Evolutionary conservation across 2,888 invertebrate species (phyloP).

Genomic region (Synanthedon vespiformis): DNA sequence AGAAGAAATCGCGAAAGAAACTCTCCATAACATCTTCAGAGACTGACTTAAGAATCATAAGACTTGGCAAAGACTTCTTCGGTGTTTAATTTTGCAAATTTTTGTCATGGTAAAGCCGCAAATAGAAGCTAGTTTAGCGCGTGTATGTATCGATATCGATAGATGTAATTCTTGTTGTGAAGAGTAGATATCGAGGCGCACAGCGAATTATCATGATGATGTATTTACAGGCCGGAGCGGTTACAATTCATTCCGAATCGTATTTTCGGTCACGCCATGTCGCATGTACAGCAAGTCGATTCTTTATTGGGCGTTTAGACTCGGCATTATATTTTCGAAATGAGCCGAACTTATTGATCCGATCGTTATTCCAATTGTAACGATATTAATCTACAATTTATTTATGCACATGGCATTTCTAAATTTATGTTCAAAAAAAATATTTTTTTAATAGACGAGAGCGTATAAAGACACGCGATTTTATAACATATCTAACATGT

Average conservation of each 20-base stretch:
- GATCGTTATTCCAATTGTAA: conserved; percentile 27
- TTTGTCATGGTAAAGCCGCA: no score
- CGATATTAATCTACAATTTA: conserved; percentile 40
- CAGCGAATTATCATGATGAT: conserved; percentile 54
- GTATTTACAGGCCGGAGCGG: conserved; percentile 50
- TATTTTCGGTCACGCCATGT: conserved; percentile 68
- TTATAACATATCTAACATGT: no score
- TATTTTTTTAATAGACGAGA: conserved; percentile 7
- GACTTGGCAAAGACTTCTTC: no score
- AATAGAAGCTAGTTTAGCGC: no score
- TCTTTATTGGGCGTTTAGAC: conserved; percentile 50
- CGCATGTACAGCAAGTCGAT: conserved; percentile 61
- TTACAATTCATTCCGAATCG: conserved; percentile 57
- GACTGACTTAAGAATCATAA: no score
- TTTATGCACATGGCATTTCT: conserved; percentile 33
- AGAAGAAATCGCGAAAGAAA: no score
- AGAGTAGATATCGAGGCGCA: conserved; percentile 25
- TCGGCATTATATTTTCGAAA: conserved; percentile 41
- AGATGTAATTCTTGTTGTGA: conserved; percentile 9
- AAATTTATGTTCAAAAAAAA: conserved; percentile 10
- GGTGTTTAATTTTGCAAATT: no score
- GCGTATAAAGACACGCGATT: conserved; percentile 2
- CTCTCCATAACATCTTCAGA: no score
- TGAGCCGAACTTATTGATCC: conserved; percentile 33
- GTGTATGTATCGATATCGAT: no score